Conservation (phyloP, 2,797 vertebrate genomes). For the Hemitrygon akajei region DNA sequence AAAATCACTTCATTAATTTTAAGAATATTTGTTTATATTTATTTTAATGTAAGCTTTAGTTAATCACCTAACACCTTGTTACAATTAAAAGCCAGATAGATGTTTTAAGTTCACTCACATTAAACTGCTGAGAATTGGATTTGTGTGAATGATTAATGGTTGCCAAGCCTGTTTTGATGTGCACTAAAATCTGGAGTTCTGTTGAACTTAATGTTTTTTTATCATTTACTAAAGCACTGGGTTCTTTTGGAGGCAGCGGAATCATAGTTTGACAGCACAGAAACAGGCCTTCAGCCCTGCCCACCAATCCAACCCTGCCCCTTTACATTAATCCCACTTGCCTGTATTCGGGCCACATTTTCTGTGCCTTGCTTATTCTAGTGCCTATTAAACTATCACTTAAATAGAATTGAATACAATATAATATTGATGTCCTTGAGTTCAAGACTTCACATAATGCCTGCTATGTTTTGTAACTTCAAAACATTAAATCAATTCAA, state of each 20-base stretch:
- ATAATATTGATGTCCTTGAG: neutral
- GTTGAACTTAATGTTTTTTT: no score
- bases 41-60: neutral
- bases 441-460: neutral
- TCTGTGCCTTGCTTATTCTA: no score
- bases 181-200: neutral
- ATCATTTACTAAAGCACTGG: no score
- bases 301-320: no score
- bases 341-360: no score
- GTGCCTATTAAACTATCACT: no score
- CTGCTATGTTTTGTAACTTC: no score
- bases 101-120: neutral
- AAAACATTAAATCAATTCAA: no score
- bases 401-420: no score
- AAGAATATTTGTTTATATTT: neutral
- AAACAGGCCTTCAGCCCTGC: no score
- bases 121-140: neutral
- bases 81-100: neutral
- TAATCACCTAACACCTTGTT: neutral
- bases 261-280: no score
- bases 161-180: neutral
- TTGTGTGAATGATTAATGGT: neutral
- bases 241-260: neutral
- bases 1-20: neutral
- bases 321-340: no score